These are phyloP conservation scores for Campylorhamphus procurvoides DNA, from an alignment of 2,113 vertebrate genomes.

Conservation along the genomic window DNA sequence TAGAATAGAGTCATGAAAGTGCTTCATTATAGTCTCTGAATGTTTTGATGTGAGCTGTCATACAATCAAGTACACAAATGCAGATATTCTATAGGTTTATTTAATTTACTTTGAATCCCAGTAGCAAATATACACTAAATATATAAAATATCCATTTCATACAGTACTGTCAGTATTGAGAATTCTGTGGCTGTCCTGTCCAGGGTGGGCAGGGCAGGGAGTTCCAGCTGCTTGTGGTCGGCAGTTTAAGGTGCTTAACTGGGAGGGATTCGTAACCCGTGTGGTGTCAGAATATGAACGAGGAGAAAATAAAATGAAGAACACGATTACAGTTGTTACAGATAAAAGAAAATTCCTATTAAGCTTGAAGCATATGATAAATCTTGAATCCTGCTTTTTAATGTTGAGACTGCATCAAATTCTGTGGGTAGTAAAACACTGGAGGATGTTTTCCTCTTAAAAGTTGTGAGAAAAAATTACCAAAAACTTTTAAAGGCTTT, in stretches of 20 bases:
- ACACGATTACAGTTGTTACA: not conserved
- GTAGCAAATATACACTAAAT: conserved; percentile 67
- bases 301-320: conserved; percentile 3
- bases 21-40: not conserved
- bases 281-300: not conserved
- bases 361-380: conserved; percentile 58
- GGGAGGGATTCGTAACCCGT: conserved; percentile 19
- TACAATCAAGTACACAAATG: not conserved
- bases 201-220: not conserved
- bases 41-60: accelerated
- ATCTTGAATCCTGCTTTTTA: not conserved
- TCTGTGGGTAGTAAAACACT: not conserved
- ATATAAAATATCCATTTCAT: conserved; percentile 52
- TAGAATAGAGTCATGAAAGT: not conserved
- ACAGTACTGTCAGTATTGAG: conserved; percentile 63
- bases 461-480: not conserved
- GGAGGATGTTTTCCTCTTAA: not conserved
- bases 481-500: not conserved
- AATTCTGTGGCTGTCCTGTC: not conserved
- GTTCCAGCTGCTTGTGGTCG: conserved; percentile 46
- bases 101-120: conserved; percentile 63
- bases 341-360: conserved; percentile 38
- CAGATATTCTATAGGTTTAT: conserved; percentile 21
- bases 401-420: not conserved
- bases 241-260: not conserved